Percentiles rank a stretch among this genome's conserved stretches.
phyloP scores from a whole-genome alignment of 2,113 vertebrate genomes.

The Ancistrus triradiatus region DNA sequence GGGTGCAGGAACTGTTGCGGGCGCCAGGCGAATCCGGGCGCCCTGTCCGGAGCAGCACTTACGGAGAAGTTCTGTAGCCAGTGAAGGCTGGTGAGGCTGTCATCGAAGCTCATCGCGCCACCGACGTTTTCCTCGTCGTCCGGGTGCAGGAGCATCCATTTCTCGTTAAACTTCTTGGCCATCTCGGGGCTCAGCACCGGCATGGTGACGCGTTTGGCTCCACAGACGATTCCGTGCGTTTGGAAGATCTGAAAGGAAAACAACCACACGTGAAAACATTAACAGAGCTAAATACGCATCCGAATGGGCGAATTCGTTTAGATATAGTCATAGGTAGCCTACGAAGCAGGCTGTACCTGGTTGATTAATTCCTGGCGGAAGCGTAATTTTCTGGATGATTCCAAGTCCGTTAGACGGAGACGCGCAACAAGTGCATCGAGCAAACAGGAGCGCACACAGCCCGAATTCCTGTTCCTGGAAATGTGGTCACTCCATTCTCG shows the following conservation, averaged over 20 bases:
- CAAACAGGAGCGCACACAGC: slow-evolving; percentile 13
- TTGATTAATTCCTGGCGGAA: slow-evolving; percentile 11
- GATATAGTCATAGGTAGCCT: slow-evolving; percentile 8
- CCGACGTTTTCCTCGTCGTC: slow-evolving; percentile 55
- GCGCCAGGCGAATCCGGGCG: slow-evolving; percentile 51
- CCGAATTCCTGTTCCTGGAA: not conserved
- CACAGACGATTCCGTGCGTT: not conserved
- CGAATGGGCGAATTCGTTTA: too few species aligned
- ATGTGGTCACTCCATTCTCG: slow-evolving; percentile 19
- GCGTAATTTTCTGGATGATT: not conserved
- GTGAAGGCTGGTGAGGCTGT: slow-evolving; percentile 82
- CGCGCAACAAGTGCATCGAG: slow-evolving; percentile 50
- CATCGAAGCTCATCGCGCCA: slow-evolving; percentile 66
- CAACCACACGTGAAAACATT: too few species aligned
- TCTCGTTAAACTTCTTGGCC: slow-evolving; percentile 67
- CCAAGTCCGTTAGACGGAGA: slow-evolving; percentile 24
- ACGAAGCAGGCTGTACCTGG: too few species aligned
- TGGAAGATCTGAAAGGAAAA: not conserved
- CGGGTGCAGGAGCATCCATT: slow-evolving; percentile 62
- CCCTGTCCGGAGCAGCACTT: slow-evolving; percentile 66
- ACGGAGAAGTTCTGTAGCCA: slow-evolving; percentile 86
- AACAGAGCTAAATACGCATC: too few species aligned
- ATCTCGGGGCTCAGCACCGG: slow-evolving; percentile 70
- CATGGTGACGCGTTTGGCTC: slow-evolving; percentile 56
- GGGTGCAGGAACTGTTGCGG: slow-evolving; percentile 58